Conservation (phyloP, 1,140 invertebrate genomes). For the Fopius arisanus region DNA sequence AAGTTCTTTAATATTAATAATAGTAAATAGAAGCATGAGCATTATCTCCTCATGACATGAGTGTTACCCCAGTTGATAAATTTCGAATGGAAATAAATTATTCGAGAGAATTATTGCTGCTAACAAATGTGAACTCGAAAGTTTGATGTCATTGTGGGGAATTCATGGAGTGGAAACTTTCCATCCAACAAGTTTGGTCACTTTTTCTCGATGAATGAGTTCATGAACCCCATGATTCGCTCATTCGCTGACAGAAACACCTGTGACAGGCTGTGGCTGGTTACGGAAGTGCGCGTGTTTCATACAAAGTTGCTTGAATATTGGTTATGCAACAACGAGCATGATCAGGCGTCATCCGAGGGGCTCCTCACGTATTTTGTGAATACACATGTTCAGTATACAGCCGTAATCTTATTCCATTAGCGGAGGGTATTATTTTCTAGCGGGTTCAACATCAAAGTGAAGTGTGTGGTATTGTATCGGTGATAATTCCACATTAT, state of each 20-base stretch:
- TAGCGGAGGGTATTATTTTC: constrained; percentile 60
- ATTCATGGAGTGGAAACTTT: neutral
- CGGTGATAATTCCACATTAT: constrained; percentile 66
- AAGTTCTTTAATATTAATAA: too few relatives aligned
- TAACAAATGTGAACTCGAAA: too few relatives aligned
- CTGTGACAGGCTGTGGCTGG: neutral
- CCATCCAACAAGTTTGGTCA: neutral
- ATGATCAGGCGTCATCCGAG: constrained; percentile 6
- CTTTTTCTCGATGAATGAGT: neutral
- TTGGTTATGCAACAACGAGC: constrained; percentile 1
- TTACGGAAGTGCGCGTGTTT: constrained; percentile 3
- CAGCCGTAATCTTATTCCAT: constrained; percentile 60
- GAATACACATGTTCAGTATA: neutral
- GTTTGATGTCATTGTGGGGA: too few relatives aligned
- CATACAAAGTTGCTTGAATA: neutral
- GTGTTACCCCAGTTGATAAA: neutral
- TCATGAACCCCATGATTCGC: neutral
- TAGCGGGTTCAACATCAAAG: constrained; percentile 58
- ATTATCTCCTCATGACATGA: too few relatives aligned
- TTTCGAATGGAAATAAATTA: too few relatives aligned
- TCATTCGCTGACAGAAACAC: neutral
- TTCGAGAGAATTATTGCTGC: too few relatives aligned
- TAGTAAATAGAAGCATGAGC: too few relatives aligned
- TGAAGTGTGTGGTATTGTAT: constrained; percentile 62
- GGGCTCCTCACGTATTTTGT: neutral